Base-by-base conservation (phyloP, 2,888 invertebrate species). In the Drosophila greeni region DNA sequence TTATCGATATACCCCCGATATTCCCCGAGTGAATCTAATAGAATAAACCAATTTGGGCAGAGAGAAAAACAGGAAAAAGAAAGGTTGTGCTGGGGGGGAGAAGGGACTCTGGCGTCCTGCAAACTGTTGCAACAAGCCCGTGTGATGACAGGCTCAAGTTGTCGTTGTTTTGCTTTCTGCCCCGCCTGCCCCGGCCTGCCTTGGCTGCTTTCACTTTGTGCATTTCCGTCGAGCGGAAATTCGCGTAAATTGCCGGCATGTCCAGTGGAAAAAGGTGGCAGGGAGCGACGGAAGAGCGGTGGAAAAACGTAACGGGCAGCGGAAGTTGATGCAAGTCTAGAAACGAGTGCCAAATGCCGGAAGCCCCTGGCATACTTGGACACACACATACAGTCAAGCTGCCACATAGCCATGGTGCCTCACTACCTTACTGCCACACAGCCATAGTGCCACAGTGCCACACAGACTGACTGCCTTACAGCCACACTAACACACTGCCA, bases 311-410 rank as follows among this genome's bases (percentile, higher is more conserved):
- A n/a, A 52, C 23, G 53, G 58, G 29, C 45, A 62, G 60, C 79
- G 79, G 79, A 79, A 75, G 79, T 77, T 75, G 79, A 81, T 82
- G 81, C 78, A 79, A 79, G 82, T 83, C 83, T 77, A 83, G 83
- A 72, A 80, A 80, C 83, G 83, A 79, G 83, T 79, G 79, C 73
- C 81, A 81, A 79, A 80, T 81, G 83, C 78, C 83, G 83, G 79
- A 79, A 81, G 78, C 72, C 59, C 70, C 60, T 73, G 72, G 66
- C 72, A 57, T 65, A 65, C 73, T 77, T 75, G 70, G 62, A 54
- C 67, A 65, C 45, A 57, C 64, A 26, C 60, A 26, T 18, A 47
- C 11, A 47, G 20, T 1, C 39, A 14, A 2, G 16, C 36, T 18
- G 20, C 3, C 20, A 20, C 20, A 20, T 20, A 20, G 36, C 16